Conservation (phyloP, 1,140 invertebrate genomes). For the Anastrepha ludens region DNA sequence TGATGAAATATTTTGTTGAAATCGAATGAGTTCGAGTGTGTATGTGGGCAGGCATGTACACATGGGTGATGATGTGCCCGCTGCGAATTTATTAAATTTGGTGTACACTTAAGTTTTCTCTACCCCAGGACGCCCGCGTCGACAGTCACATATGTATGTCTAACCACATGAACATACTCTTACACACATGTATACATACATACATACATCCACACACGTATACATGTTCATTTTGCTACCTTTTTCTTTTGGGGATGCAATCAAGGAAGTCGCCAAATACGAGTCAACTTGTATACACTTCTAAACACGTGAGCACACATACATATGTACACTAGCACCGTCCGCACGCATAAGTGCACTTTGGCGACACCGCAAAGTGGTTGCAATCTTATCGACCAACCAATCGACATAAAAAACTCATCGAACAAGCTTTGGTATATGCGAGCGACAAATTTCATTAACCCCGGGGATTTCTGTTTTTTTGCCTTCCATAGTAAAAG, state of each 20-base stretch:
- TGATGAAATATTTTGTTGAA: conserved; percentile 25
- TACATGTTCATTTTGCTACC: neutral
- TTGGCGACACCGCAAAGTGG: conserved; percentile 47
- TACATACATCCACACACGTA: no score
- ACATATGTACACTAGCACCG: neutral
- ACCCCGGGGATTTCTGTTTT: neutral
- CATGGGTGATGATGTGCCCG: conserved; percentile 31
- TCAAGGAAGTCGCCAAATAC: conserved; percentile 51
- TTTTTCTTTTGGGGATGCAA: conserved; percentile 46
- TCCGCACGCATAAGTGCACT: conserved; percentile 48
- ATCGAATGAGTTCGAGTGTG: conserved; percentile 19
- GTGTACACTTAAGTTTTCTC: neutral
- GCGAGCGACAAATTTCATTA: conserved; percentile 46
- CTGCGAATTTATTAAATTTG: conserved; percentile 52
- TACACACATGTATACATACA: no score
- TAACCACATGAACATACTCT: no score
- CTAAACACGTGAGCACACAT: neutral
- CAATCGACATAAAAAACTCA: conserved; percentile 29
- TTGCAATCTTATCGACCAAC: conserved; percentile 38
- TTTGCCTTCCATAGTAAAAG: conserved; percentile 5
- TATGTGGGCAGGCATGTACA: conserved; percentile 6
- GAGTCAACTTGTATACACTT: neutral
- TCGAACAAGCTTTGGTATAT: neutral
- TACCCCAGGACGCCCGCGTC: neutral
- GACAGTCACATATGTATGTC: no score